Conservation (phyloP, 1,140 invertebrate genomes). For the Drosophila biarmipes region DNA sequence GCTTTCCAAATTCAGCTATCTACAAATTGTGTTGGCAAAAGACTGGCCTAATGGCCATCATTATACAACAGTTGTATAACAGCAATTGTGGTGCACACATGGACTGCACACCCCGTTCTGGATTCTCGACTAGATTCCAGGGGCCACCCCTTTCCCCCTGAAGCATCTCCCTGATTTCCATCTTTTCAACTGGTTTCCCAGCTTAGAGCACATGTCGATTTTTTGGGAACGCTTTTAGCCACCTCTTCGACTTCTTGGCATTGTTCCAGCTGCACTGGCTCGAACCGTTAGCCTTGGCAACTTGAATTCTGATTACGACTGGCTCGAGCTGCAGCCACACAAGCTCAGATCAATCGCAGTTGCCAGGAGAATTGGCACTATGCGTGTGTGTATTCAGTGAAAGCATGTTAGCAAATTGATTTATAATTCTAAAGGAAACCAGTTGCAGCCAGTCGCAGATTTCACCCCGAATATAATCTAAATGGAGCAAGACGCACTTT, state of each 20-base stretch:
- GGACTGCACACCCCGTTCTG: constrained; percentile 23
- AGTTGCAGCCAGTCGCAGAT: constrained; percentile 34
- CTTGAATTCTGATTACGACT: constrained; percentile 32
- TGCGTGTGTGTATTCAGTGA: constrained; percentile 51
- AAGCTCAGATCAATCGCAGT: constrained; percentile 2
- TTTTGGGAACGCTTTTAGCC: constrained; percentile 41
- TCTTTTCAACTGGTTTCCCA: constrained; percentile 37
- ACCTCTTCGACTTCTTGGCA: constrained; percentile 16
- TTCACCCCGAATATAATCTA: constrained; percentile 53
- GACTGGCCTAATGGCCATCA: constrained; percentile 40
- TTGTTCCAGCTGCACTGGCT: constrained; percentile 41
- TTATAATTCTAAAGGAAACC: constrained; percentile 60
- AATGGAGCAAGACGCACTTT: constrained; percentile 68
- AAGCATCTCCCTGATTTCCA: constrained; percentile 16
- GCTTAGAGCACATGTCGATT: constrained; percentile 31
- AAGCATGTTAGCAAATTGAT: constrained; percentile 55
- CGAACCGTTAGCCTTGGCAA: constrained; percentile 40
- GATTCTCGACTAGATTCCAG: constrained; percentile 22
- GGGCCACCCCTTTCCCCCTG: neutral
- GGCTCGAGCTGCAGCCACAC: neutral
- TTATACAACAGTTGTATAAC: constrained; percentile 73
- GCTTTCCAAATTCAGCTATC: constrained; percentile 10
- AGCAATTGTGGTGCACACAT: constrained; percentile 42
- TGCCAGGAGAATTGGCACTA: constrained; percentile 29
- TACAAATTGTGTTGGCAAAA: constrained; percentile 26